Evolutionary conservation across 2,888 invertebrate genomes (phyloP), one percentile per base, ranked within the genome.

Genomic region (Xestoiulus laeticollis): DNA sequence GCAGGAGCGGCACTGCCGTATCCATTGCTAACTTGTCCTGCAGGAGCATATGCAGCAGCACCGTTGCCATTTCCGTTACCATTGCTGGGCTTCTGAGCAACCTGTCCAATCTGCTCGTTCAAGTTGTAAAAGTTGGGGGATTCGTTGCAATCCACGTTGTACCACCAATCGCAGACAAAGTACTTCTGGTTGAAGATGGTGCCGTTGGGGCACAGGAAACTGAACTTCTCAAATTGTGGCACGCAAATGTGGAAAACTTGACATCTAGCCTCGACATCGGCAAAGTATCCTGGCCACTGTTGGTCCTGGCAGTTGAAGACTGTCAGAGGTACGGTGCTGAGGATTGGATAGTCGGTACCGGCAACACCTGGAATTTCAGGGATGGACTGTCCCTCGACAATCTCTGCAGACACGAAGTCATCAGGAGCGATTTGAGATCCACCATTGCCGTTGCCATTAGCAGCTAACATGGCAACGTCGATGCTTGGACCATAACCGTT

Each of bases 161-260:
- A 97, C 97, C 97, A 97, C 97, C 97, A 97, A 93, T 97, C 97
- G 93, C 97, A 97, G 91, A 97, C 97, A 89, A 97, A 94, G 91
- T 97, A 96, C 90, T 95, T 95, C 93, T 97, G 97, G 92, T 96
- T 96, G 92, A 97, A 97, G 92, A 97, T 96, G 90, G 97, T 97
- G 89, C 97, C 97, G 91, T 97, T 96, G 38, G 97, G 97, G 92
- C 97, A 97, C 85, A 97, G 94, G 93, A 97, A 97, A 59, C 97
- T 97, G 90, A 96, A 96, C 92, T 97, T 97, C 89, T 96, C 95
- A 33, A 96, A 96, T 90, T 96, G 96, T 92, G 89, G 88, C 88
- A 97, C 96, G 92, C 97, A 97, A 90, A 97, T 96, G 92, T 97
- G 97, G 92, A 97, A 97, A 89, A 87, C 87, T 94, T 97, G 97